Evolutionary conservation across 2,113 vertebrate species (phyloP).

Genomic region (Xiphophorus couchianus): DNA sequence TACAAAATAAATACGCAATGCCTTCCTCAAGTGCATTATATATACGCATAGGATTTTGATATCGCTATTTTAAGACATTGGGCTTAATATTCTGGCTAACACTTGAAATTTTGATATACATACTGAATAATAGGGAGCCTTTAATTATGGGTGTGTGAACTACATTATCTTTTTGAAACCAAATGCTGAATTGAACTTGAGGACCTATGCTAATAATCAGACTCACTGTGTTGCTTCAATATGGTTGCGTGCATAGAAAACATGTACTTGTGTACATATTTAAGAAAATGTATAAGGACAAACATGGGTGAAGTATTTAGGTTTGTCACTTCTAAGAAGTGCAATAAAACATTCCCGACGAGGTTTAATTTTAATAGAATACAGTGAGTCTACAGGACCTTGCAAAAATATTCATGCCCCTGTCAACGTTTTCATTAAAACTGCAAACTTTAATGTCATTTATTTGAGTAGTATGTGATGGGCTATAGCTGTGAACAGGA

Average conservation of each 20-base stretch:
- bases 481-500: background rate
- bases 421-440: background rate
- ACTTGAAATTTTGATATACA: conserved; percentile 71
- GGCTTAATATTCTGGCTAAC: conserved; percentile 68
- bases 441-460: too few relatives aligned
- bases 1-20: conserved; percentile 55
- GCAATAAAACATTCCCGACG: conserved; percentile 72
- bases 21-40: conserved; percentile 79
- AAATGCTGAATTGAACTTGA: conserved; percentile 71
- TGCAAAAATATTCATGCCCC: background rate
- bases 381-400: conserved; percentile 3
- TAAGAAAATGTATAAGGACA: conserved; percentile 38
- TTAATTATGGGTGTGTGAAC: conserved; percentile 54
- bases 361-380: conserved; percentile 56
- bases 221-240: conserved; percentile 55
- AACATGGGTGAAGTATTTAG: conserved; percentile 45
- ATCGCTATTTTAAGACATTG: conserved; percentile 62
- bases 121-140: conserved; percentile 55
- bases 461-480: background rate
- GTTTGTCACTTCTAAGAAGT: conserved; percentile 74
- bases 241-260: conserved; percentile 46
- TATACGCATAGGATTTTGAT: conserved; percentile 65
- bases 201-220: conserved; percentile 74
- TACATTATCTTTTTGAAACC: conserved; percentile 59
- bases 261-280: conserved; percentile 70